A percentile compares a stretch with the other conserved stretches of the same genome.
phyloP scores from a whole-genome alignment of 2,113 vertebrate genomes.

The Nibea coibor region DNA sequence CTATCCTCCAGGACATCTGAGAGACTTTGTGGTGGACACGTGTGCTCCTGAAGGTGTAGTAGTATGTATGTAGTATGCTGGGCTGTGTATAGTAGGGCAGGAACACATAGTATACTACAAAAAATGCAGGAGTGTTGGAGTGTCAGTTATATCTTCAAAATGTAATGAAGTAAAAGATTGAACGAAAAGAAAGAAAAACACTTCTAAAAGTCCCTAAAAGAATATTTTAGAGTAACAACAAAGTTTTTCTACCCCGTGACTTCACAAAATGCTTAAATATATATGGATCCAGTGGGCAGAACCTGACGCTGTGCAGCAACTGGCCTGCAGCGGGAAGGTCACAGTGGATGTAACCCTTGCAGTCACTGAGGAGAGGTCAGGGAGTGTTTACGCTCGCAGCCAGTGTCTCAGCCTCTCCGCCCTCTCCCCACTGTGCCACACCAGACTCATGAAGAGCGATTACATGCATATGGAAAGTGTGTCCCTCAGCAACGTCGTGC shows the following conservation, averaged over 20 bases:
- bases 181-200: not conserved
- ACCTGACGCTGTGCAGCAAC: not conserved
- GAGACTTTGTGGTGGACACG: not conserved
- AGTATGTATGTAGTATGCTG: not conserved
- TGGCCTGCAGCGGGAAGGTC: conserved; percentile 33
- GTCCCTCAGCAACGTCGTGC: not conserved
- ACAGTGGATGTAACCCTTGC: conserved; percentile 27
- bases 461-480: conserved; percentile 25
- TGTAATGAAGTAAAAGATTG: not conserved
- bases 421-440: conserved; percentile 11
- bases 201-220: not conserved
- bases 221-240: not conserved
- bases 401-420: not conserved
- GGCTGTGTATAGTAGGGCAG: not conserved
- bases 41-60: not conserved
- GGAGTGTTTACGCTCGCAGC: conserved; percentile 42
- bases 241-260: not conserved
- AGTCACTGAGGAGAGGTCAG: conserved; percentile 31
- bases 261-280: not conserved
- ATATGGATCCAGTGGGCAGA: not conserved
- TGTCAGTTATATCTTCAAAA: not conserved
- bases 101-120: not conserved
- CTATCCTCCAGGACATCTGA: not conserved
- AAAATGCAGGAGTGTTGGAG: not conserved
- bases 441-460: conserved; percentile 42